Percentiles rank a stretch among this genome's conserved stretches.
Conservation (phyloP, 1,140 invertebrate genomes). For the Formica selysi region DNA sequence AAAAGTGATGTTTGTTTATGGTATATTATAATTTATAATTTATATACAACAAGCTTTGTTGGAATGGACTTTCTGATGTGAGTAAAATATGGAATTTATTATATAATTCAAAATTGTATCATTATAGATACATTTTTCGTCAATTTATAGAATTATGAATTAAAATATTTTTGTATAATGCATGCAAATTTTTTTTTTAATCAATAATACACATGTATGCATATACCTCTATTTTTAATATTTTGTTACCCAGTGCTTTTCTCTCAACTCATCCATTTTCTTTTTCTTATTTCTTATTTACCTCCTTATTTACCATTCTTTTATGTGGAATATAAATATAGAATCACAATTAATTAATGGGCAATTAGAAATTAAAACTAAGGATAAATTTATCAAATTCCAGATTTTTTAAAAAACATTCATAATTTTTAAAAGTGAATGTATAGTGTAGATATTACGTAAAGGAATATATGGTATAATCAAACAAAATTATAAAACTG, state of each 20-base stretch:
- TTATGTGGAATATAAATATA: not conserved
- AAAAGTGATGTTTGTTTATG: not conserved
- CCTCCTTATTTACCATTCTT: not conserved
- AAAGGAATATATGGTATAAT: not conserved
- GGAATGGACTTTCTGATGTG: not conserved
- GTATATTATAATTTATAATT: not conserved
- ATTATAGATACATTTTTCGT: not conserved
- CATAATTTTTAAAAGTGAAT: not conserved
- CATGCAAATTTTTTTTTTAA: not conserved
- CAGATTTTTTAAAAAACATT: no score
- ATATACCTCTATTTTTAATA: not conserved
- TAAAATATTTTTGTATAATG: not conserved
- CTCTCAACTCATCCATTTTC: not conserved
- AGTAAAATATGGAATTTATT: not conserved
- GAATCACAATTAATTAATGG: not conserved
- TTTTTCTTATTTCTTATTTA: not conserved
- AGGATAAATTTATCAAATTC: not conserved
- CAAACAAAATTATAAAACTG: not conserved
- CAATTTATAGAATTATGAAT: not conserved
- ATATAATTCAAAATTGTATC: not conserved
- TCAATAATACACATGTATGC: no score
- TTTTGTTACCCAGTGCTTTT: not conserved
- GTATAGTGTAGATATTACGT: not conserved
- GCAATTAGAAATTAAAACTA: not conserved
- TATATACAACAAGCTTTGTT: not conserved